Evolutionary conservation across 1,140 invertebrate genomes (phyloP).

Genomic region (Eriocheir sinensis): DNA sequence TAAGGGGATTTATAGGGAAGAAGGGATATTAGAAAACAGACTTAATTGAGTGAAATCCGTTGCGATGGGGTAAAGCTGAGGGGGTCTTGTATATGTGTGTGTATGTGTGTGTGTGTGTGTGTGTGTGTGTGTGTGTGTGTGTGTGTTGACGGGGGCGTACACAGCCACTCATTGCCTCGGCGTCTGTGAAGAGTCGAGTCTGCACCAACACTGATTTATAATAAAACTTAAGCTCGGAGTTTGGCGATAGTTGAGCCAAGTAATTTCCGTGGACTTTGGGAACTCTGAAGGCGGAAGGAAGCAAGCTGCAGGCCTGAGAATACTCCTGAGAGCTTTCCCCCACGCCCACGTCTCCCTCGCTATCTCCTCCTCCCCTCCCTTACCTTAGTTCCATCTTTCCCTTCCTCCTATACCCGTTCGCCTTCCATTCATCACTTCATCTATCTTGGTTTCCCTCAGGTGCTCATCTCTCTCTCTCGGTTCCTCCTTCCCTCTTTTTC

Average conservation of each 20-base stretch:
- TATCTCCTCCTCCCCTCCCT: neutral
- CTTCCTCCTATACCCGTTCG: neutral
- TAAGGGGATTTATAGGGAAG: neutral
- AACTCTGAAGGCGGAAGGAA: neutral
- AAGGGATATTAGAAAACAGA: neutral
- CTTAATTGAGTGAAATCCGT: neutral
- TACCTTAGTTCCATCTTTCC: neutral
- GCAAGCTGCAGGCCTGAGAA: neutral
- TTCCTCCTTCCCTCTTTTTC: neutral
- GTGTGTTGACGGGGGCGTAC: neutral
- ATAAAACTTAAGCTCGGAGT: neutral
- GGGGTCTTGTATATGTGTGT: neutral
- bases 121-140: too few relatives aligned
- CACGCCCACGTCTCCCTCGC: too few relatives aligned
- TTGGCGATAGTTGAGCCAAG: neutral
- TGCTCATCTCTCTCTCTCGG: too few relatives aligned
- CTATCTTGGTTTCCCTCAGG: neutral
- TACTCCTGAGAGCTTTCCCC: neutral
- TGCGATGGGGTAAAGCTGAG: neutral
- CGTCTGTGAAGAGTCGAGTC: neutral
- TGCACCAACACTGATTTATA: neutral
- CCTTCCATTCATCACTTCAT: neutral
- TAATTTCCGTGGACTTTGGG: neutral
- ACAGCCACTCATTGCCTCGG: neutral
- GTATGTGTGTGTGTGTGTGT: too few relatives aligned